Evolutionary conservation across 2,797 vertebrate genomes (phyloP), one percentile per base, ranked within the genome.

Genomic region (Gobio occitaniae): DNA sequence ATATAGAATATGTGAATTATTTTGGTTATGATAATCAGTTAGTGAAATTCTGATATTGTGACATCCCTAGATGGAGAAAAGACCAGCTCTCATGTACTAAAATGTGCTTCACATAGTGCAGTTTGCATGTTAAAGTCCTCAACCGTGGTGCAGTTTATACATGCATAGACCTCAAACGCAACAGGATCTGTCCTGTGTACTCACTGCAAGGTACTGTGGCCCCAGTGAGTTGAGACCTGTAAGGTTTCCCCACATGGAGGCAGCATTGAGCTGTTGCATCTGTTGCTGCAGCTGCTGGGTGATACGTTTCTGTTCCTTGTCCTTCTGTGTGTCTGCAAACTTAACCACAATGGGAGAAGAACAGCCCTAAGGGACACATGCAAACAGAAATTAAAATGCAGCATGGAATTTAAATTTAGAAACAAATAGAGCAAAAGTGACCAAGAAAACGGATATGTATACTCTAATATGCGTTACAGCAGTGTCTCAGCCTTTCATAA

Each of bases 311-410:
- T 99, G 98, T 94, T 99, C 98, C 93, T 99, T 99, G 94, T 99
- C 98, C 94, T 99, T 99, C 93, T 99, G 98, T 0, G 98, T 99
- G 94, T 99, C 98, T 82, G 98, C 98, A 95, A 99, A 99, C 94
- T 99, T 99, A 89, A 99, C 98, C 90, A 99, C 98, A 52, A 99
- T 97, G 76, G 98, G 98, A 5, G 98, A 99, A 70, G 98, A 98
- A 89, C 98, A 99, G 75, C 98, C 97, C 98, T 99, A 92, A 92
- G 54, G 17, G 61, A 81, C 3, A 78, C 16, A n/a, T 32, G 66
- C 32, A 70, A 54, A 63, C 16, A 72, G 21, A 47, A 21, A 13
- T 72, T 13, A 25, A 59, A 41, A 81, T 17, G 17, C 29, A 84
- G 12, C 2, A 4, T 1, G 7, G 10, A 52, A 48, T 25, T 2